Conservation (phyloP, 2,113 vertebrate species). For the Climacteris rufus region DNA sequence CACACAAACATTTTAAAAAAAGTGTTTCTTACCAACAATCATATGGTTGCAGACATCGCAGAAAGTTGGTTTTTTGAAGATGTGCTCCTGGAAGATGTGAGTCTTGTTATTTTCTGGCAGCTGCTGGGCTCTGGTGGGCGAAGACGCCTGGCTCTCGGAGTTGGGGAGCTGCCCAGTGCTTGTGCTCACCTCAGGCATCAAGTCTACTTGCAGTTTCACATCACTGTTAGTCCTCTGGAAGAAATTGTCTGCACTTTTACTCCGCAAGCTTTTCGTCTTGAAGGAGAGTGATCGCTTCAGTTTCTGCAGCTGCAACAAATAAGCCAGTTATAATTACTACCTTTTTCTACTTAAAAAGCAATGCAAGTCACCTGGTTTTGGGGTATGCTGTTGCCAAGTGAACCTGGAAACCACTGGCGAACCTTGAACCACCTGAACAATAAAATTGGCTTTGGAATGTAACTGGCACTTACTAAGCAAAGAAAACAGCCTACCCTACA, state of each 20-base stretch:
- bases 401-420: not conserved
- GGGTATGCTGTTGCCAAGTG: not conserved
- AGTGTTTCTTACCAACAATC: conserved; percentile 90
- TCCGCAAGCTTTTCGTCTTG: conserved; percentile 96
- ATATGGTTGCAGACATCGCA: conserved; percentile 99
- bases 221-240: conserved; percentile 86
- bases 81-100: conserved; percentile 93
- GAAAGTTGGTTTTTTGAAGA: conserved; percentile 99
- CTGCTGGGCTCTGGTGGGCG: conserved; percentile 78
- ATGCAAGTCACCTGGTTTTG: not conserved
- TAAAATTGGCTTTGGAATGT: not conserved
- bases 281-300: conserved; percentile 96
- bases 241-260: conserved; percentile 98
- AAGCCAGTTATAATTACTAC: conserved; percentile 33
- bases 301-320: conserved; percentile 87
- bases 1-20: not conserved
- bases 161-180: conserved; percentile 81
- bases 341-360: not conserved
- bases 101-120: conserved; percentile 77
- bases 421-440: not conserved
- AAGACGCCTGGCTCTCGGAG: conserved; percentile 75
- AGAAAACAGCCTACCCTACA: not conserved
- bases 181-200: conserved; percentile 82
- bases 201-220: conserved; percentile 79
- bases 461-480: not conserved